Base-by-base conservation (phyloP, 2,797 vertebrate species). In the Babyrousa celebensis region DNA sequence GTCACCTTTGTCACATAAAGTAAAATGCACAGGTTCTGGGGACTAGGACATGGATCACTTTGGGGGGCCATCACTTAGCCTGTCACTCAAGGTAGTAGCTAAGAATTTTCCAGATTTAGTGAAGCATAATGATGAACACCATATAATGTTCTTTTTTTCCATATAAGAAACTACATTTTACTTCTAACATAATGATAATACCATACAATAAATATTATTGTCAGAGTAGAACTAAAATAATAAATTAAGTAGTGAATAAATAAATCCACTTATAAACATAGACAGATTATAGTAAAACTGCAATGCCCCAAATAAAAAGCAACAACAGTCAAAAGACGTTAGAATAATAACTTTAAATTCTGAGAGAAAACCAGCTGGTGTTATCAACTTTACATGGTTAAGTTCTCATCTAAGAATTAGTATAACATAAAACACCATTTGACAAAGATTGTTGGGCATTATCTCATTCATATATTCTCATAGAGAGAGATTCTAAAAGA, bases 401-500 rank as follows among this genome's bases (percentile, higher is more conserved):
- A 79, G 5, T 92, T 85, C 20, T 89, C 29, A 56, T 62, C 70
- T 65, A 88, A 85, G 78, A 60, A 5, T 52, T 71, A 1, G 16
- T 62, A 0, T 88, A 89, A 40, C 9, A 29, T 71, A 85, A 94
- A 87, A 52, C 7, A 43, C 17, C 72, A 27, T 77, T 67, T 58
- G 23, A 68, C 15, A 54, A 67, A 72, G 14, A 67, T 17, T 83
- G 4, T 70, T 78, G 85, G 18, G 3, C 21, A 40, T 52, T 62
- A 74, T 79, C 32, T 85, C 79, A 70, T 21, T 80, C 27, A 54
- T 5, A 21, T n/a, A 71, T 12, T 14, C 23, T 83, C 62, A 71
- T 16, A 86, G 25, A 96, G 75, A 87, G 60, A 93, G 3, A 70
- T 48, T 82, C 56, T 75, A 67, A 82, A 91, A 92, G 43, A 80